Conservation (phyloP, 2,888 invertebrate species). For the Chelonus formosanus region DNA sequence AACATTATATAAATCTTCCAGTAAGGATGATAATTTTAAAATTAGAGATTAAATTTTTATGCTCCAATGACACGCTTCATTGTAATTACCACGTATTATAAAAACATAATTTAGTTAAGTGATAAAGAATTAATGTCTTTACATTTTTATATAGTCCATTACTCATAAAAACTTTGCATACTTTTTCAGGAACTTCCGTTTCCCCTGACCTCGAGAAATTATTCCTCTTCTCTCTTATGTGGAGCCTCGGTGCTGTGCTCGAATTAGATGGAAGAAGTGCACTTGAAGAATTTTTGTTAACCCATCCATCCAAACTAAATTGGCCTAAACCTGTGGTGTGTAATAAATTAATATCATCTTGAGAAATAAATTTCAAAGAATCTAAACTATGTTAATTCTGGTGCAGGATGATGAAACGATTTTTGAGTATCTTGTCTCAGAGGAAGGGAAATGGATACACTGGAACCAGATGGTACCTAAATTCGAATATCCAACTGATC, state of each 20-base stretch:
- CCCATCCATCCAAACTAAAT: constrained; percentile 72
- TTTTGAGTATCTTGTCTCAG: constrained; percentile 89
- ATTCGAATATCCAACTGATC: constrained; percentile 86
- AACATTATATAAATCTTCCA: no score
- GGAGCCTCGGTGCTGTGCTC: constrained; percentile 93
- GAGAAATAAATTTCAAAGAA: no score
- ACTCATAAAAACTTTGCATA: no score
- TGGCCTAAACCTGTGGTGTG: constrained; percentile 75
- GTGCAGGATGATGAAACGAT: constrained; percentile 68
- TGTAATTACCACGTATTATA: no score
- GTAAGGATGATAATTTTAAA: no score
- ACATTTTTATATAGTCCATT: no score
- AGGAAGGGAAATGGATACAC: constrained; percentile 84
- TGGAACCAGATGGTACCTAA: constrained; percentile 88
- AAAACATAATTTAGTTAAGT: no score
- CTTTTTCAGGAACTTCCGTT: no score
- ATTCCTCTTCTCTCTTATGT: constrained; percentile 87
- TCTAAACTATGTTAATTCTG: no score
- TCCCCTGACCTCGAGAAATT: constrained; percentile 74
- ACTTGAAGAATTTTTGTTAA: constrained; percentile 76
- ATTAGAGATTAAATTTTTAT: no score
- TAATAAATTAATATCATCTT: constrained; percentile 59
- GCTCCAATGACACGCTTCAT: no score
- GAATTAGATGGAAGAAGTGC: constrained; percentile 83
- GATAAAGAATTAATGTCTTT: no score